phyloP scores from a whole-genome alignment of 2,888 invertebrate species.

The Ceramica pisi region DNA sequence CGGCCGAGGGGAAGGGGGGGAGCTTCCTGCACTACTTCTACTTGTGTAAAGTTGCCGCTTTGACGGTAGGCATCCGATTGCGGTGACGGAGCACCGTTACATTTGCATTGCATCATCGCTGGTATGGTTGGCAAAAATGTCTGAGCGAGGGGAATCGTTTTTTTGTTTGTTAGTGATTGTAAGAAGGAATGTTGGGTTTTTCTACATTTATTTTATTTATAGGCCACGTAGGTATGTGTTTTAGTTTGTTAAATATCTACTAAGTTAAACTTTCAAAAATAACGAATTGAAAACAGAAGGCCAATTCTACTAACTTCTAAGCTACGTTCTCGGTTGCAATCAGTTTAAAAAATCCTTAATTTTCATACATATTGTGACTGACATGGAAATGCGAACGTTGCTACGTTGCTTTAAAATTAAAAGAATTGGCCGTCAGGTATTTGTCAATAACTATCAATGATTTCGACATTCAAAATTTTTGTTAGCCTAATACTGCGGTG shows the following conservation, averaged over 20 bases:
- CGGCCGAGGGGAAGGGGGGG: constrained; percentile 38
- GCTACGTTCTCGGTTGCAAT: no score
- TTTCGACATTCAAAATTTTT: no score
- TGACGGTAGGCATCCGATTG: constrained; percentile 69
- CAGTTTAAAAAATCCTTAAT: no score
- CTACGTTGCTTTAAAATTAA: no score
- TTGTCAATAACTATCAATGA: background rate
- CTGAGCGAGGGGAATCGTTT: background rate
- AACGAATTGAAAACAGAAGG: no score
- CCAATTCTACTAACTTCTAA: no score
- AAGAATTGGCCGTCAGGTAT: no score
- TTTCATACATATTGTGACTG: no score
- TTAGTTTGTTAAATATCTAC: background rate
- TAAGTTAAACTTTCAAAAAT: background rate
- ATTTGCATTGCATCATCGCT: constrained; percentile 82
- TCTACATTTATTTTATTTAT: background rate
- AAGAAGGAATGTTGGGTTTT: background rate
- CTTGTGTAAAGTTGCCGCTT: constrained; percentile 61
- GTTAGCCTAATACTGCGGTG: no score
- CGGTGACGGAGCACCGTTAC: constrained; percentile 75
- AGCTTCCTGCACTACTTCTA: constrained; percentile 60
- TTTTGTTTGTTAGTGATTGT: background rate
- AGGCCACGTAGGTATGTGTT: background rate
- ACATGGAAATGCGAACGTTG: no score
- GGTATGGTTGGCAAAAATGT: constrained; percentile 69